Conservation (phyloP, 2,797 vertebrate genomes). For the Nyctalus aviator region DNA sequence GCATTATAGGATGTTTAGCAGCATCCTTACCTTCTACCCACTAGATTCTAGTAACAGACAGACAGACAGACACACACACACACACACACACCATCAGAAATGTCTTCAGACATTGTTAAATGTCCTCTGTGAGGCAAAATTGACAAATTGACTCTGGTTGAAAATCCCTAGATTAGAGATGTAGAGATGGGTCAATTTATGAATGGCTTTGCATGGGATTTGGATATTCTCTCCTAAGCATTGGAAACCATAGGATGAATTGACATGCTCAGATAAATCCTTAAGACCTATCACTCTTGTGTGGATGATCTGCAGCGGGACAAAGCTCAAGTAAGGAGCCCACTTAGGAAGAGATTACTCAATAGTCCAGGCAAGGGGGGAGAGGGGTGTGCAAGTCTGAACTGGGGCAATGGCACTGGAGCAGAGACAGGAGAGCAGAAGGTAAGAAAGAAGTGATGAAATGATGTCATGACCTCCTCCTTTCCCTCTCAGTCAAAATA, state of each 20-base stretch:
- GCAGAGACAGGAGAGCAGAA: background rate
- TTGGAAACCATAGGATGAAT: background rate
- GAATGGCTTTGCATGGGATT: background rate
- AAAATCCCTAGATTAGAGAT: background rate
- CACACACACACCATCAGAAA: slow-evolving; percentile 18
- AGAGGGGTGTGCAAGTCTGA: background rate
- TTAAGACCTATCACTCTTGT: background rate
- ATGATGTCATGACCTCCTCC: background rate
- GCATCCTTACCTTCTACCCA: background rate
- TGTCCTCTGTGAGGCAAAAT: background rate
- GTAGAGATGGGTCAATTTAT: background rate
- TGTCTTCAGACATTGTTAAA: background rate
- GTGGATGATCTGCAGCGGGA: background rate
- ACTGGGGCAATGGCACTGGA: background rate
- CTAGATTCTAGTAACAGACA: background rate
- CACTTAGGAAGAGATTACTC: background rate
- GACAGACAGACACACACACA: background rate
- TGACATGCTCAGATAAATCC: background rate
- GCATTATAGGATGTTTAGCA: background rate
- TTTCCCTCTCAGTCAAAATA: slow-evolving; percentile 28
- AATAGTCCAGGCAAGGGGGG: background rate
- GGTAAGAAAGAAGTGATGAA: background rate
- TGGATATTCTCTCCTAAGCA: background rate
- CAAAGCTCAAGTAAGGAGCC: background rate
- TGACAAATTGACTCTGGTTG: background rate